These are phyloP conservation scores for Gorsachius goisagi DNA, from an alignment of 2,113 vertebrate species.

Conservation along the genomic window DNA sequence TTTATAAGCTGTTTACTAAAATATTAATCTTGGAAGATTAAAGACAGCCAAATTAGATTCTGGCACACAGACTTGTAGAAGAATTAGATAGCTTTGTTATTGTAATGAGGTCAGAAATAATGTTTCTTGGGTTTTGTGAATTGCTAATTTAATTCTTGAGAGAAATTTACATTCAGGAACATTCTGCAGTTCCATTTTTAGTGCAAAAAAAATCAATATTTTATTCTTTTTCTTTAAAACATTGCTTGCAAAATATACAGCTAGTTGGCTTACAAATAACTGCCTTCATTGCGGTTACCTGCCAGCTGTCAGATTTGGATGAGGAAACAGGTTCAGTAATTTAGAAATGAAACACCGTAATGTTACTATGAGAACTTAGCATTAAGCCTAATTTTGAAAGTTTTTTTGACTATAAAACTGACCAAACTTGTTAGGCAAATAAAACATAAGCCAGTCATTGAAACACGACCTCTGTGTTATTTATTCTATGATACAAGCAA, in stretches of 20 bases:
- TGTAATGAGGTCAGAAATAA: constrained; percentile 47
- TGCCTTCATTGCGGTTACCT: neutral
- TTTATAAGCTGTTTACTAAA: constrained; percentile 34
- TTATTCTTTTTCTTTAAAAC: constrained; percentile 5
- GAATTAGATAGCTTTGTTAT: constrained; percentile 31
- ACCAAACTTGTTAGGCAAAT: neutral
- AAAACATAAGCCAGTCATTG: neutral
- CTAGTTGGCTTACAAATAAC: neutral
- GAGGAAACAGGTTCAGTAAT: neutral
- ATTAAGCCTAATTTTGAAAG: neutral
- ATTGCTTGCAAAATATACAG: neutral
- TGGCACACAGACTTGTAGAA: neutral
- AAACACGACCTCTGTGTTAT: neutral
- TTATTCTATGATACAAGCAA: neutral
- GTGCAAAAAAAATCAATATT: neutral
- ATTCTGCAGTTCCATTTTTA: neutral
- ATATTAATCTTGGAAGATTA: constrained; percentile 53
- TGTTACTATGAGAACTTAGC: neutral
- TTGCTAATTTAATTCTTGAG: constrained; percentile 50
- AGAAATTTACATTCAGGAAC: neutral
- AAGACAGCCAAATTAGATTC: constrained; percentile 43
- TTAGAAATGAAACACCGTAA: neutral
- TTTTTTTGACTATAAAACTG: neutral
- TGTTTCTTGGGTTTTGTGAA: neutral
- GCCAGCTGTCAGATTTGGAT: neutral